Evolutionary conservation across 2,888 invertebrate genomes (phyloP), one percentile per base, ranked within the genome.

Genomic region (Melieria picta): DNA sequence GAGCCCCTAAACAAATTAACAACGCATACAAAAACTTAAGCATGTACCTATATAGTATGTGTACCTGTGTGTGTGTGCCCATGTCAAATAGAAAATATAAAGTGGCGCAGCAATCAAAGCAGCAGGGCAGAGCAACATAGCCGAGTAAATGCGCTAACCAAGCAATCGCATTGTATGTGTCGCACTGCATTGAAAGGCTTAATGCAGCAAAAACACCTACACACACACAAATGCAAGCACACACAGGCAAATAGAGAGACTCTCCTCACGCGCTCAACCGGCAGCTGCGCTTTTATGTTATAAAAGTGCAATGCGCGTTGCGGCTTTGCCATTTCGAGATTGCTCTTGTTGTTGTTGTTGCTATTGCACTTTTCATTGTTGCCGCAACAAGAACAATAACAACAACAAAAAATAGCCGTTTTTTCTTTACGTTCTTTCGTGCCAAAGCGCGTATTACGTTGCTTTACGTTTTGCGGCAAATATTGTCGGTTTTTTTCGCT

Each of bases 281-380:
- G 13, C 52, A 52, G 11, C n/a, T 52, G 11, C 13, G 52, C 52
- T 52, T 9, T 52, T 5, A 52, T 52, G 52, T 52, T 52, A 52
- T 52, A 5, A 52, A 52, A 7, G 52, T 52, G 52, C 13, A 9
- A 52, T 75, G 72, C 75, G 65, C 55, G 61, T 74, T 72, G 71
- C 69, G 74, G 74, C 71, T 72, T 66, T 75, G 76, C 80, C 77
- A 79, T 81, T 65, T 16, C 57, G 11, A 5, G n/a, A 7, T 7
- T 52, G 13, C 52, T 52, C 4, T 9, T 52, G 52, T 13, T n/a
- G 11, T 52, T 52, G 11, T 52, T n/a, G 52, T 52, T 52, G 11
- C 13, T 11, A 52, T 52, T 52, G 52, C 13, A n/a, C 9, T 52
- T 52, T 52, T 30, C 30, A 30, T 30, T 30, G 30, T 30, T 30